phyloP scores from a whole-genome alignment of 23 tunicate species.

The Corella eumyota region DNA sequence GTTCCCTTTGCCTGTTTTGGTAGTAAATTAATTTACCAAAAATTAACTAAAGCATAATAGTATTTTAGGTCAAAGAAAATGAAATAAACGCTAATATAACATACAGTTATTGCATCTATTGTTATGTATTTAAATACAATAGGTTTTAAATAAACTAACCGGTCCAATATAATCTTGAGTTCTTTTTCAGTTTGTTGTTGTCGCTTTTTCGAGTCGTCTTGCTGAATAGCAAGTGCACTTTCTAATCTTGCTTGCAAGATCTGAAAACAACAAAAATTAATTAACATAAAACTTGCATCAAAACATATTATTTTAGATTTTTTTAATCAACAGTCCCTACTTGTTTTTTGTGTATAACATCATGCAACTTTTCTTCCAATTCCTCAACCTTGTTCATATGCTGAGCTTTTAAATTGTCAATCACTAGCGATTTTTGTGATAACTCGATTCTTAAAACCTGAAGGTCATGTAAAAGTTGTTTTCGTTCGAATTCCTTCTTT shows the following conservation, averaged over 20 bases:
- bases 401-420: slow-evolving; percentile 83
- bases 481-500: slow-evolving; percentile 52
- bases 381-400: slow-evolving; percentile 74
- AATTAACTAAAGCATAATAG: not conserved
- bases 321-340: not conserved
- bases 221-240: slow-evolving; percentile 63
- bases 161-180: slow-evolving; percentile 67
- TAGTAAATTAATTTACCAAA: not conserved
- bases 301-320: not conserved
- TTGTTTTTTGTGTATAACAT: slow-evolving; percentile 79
- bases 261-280: slow-evolving; percentile 16
- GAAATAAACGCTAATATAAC: too few relatives aligned
- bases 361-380: slow-evolving; percentile 82
- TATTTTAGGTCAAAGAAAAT: not conserved
- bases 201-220: slow-evolving; percentile 46
- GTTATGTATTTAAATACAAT: too few relatives aligned
- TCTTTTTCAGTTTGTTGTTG: slow-evolving; percentile 84
- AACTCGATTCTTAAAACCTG: slow-evolving; percentile 69
- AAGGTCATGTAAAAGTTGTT: slow-evolving; percentile 69
- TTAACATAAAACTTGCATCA: not conserved
- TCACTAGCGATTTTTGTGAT: slow-evolving; percentile 74
- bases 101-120: too few relatives aligned
- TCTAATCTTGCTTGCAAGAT: slow-evolving; percentile 69
- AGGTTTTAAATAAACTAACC: slow-evolving; percentile 10
- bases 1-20: slow-evolving; percentile 62